Percentiles rank a stretch among this genome's conserved stretches.
These are phyloP conservation scores for Mastomys natalensis DNA, from an alignment of 2,113 vertebrate genomes.

Conservation along the genomic window DNA sequence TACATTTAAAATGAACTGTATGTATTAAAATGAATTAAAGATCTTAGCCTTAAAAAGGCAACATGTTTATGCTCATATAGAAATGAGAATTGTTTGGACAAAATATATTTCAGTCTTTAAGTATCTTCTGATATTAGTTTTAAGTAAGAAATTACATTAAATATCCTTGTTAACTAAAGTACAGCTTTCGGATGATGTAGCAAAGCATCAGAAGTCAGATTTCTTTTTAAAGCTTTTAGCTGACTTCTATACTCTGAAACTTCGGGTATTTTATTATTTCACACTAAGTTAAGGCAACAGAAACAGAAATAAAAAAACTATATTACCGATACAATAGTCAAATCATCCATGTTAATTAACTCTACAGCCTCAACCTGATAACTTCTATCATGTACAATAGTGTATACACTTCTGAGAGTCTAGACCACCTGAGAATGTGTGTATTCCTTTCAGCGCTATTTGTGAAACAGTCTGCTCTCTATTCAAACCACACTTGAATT, in stretches of 20 bases:
- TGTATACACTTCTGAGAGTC: conserved; percentile 48
- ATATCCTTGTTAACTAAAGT: not conserved
- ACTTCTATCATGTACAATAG: not conserved
- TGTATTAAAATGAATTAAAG: not conserved
- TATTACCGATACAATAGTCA: not conserved
- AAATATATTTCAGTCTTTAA: not conserved
- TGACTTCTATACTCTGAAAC: not conserved
- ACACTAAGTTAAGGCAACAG: not conserved
- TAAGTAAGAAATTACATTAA: not conserved
- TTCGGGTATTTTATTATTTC: not conserved
- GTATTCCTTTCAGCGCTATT: not conserved
- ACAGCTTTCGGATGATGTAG: not conserved
- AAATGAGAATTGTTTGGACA: not conserved
- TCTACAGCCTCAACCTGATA: not conserved
- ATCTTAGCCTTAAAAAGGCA: not conserved
- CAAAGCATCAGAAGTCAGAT: not conserved
- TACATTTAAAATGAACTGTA: conserved; percentile 2
- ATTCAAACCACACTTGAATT: not conserved
- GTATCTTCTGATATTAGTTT: not conserved
- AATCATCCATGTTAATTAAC: not conserved
- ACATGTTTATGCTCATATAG: not conserved
- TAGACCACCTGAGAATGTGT: not conserved
- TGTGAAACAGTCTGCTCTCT: not conserved
- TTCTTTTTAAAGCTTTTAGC: not conserved
- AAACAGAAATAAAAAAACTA: not conserved